Base-by-base conservation (phyloP, 2,888 invertebrate genomes). In the Macrosoma leucophasiata region DNA sequence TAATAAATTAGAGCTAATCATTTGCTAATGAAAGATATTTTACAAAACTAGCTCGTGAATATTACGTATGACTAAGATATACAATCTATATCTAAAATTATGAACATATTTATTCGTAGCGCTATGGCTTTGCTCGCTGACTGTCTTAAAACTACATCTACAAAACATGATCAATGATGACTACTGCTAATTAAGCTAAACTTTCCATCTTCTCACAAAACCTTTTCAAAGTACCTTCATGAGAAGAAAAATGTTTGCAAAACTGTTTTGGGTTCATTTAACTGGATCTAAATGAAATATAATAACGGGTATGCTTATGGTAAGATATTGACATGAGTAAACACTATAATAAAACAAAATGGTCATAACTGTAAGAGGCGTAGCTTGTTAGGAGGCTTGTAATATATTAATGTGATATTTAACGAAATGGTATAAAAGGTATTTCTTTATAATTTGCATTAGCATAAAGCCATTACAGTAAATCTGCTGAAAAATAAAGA, bases 211-310 rank as follows among this genome's bases (percentile, higher is more conserved):
- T 76, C 74, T 77, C 76, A 77, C 72, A 78, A 76, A 81, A 79
- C 77, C n/a, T n/a, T 75, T 81, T 77, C 70, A 74, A 68, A 73
- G 74, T 76, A 73, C 74, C 73, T 76, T 77, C 64, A 78, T 78
- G 76, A 81, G 78, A 76, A 82, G 81, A 82, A 84, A 82, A 82
- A 79, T 84, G 84, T 84, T 84, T 84, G 84, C 84, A 84, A 78
- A 82, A 82, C 81, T 81, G 82, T 84, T 78, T 59, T n/a, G n/a
- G 60, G 54, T 57, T 66, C 49, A 45, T 51, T 62, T 58, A 58
- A 58, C 62, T 61, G 56, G 75, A 72, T 76, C 76, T 74, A 70
- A 68, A 68, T 63, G 67, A 65, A 67, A 63, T 52, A 36, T 39
- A 42, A 54, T 50, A 52, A 50, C 60, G 54, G 51, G 48, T 59